These are phyloP conservation scores for Danio tinwini DNA, from an alignment of 2,797 vertebrate genomes.

Conservation along the genomic window DNA sequence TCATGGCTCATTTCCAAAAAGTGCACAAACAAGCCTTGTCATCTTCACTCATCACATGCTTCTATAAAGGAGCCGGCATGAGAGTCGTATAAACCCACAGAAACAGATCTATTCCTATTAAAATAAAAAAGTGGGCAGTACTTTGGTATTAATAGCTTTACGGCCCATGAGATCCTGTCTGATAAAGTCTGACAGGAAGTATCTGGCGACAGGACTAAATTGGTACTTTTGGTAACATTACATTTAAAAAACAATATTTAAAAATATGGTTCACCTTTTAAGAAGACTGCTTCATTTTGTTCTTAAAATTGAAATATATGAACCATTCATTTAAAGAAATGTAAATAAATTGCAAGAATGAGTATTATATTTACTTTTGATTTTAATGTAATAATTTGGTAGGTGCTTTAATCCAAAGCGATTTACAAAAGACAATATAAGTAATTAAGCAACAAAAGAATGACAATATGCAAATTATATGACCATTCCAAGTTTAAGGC, in stretches of 20 bases:
- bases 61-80: conserved; percentile 46
- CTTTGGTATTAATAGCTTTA: conserved; percentile 75
- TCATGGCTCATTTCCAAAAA: conserved; percentile 18
- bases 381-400: no score
- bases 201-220: conserved; percentile 64
- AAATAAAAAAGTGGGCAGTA: conserved; percentile 55
- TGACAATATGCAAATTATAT: no score
- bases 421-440: no score
- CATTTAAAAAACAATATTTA: neutral
- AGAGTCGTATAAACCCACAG: conserved; percentile 57
- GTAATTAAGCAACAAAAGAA: no score
- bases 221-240: conserved; percentile 57
- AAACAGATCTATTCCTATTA: conserved; percentile 56
- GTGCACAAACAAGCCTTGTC: neutral
- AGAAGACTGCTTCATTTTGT: neutral
- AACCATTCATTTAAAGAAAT: no score
- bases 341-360: no score
- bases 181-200: conserved; percentile 76
- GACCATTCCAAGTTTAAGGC: no score
- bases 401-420: no score
- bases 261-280: neutral
- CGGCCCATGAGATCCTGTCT: conserved; percentile 63
- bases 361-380: no score
- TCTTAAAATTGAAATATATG: neutral
- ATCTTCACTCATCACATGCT: conserved; percentile 31